These are phyloP conservation scores for Saccopteryx bilineata DNA, from an alignment of 2,113 vertebrate genomes.

Conservation along the genomic window DNA sequence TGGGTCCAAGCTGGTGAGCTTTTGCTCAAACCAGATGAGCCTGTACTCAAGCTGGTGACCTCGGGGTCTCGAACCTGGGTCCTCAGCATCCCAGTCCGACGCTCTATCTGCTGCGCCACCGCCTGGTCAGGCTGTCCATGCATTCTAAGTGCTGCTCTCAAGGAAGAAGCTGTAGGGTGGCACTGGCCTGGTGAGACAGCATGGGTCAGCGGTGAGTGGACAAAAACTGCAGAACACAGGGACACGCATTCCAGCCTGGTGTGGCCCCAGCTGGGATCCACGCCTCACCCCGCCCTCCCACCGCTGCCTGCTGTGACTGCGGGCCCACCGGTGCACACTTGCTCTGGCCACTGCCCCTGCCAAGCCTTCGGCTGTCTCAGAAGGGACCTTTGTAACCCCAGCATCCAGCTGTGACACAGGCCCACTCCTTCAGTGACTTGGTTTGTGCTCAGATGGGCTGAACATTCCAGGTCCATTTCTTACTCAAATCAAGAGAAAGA, in stretches of 20 bases:
- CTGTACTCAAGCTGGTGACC: no score
- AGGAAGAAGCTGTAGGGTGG: not conserved
- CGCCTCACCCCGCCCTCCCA: not conserved
- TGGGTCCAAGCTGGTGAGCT: no score
- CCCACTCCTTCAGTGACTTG: not conserved
- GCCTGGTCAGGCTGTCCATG: not conserved
- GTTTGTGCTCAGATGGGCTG: not conserved
- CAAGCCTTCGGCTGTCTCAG: not conserved
- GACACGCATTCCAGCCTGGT: accelerated
- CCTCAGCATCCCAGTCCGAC: no score
- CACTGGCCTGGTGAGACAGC: not conserved
- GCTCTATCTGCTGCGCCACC: no score
- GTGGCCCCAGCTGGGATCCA: not conserved
- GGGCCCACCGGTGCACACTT: accelerated
- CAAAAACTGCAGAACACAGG: no score
- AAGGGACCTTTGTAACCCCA: not conserved
- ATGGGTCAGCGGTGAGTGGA: not conserved
- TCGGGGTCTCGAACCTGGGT: no score
- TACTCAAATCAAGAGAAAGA: not conserved
- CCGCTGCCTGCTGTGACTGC: not conserved
- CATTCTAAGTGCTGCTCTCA: not conserved
- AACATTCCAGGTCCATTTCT: not conserved
- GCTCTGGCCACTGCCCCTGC: not conserved
- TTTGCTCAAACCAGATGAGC: no score
- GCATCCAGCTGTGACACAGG: not conserved